Conservation (phyloP, 1,140 invertebrate genomes). For the Kradibia gibbosae region DNA sequence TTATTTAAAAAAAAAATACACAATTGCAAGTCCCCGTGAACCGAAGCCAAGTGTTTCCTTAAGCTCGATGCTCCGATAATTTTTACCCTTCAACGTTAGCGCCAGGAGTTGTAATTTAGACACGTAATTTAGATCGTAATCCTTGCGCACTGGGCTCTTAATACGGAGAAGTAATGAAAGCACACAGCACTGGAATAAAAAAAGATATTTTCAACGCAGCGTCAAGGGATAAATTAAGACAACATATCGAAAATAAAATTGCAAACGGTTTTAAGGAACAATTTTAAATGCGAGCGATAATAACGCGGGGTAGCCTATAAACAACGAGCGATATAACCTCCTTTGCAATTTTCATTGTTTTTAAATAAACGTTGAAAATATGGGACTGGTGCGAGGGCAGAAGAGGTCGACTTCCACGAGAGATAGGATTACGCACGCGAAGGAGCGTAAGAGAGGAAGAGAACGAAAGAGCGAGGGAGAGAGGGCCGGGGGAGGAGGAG, state of each 20-base stretch:
- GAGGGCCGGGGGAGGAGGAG: background rate
- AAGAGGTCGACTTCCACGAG: background rate
- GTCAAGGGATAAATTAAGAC: background rate
- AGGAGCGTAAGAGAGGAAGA: slow-evolving; percentile 42
- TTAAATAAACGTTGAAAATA: background rate
- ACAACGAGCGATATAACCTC: no score
- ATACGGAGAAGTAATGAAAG: background rate
- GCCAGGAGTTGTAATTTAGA: no score
- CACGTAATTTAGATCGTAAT: no score
- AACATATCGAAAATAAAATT: no score
- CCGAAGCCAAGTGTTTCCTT: background rate
- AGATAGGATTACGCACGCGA: background rate
- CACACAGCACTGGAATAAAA: background rate
- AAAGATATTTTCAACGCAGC: background rate
- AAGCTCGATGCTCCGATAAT: background rate
- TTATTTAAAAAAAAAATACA: background rate
- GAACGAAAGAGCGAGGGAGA: background rate
- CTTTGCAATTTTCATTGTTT: background rate
- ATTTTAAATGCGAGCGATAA: background rate
- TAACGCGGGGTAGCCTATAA: no score
- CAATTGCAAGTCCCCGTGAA: background rate
- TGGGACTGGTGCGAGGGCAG: background rate
- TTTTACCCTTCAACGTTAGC: background rate
- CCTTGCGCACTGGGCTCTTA: background rate
- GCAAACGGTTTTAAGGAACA: background rate